Evolutionary conservation across 1,140 invertebrate genomes (phyloP), one percentile per base, ranked within the genome.

Genomic region (Aethina tumida): DNA sequence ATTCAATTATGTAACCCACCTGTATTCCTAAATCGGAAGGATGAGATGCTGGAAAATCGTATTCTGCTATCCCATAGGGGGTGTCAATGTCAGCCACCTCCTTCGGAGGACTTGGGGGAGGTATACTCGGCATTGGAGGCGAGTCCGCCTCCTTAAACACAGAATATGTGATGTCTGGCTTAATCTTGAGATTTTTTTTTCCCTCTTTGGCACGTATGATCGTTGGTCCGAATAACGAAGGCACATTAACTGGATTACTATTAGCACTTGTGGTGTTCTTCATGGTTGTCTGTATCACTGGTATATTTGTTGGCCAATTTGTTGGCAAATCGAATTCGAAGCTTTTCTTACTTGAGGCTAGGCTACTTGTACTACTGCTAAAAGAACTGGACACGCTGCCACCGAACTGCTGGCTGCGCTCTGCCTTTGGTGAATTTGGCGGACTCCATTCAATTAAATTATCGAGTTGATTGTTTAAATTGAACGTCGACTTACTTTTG

Each of bases 51-150:
- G 71, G 65, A 49, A 82, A 84, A 63, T 86, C 77, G 52, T 77
- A 87, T 2, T 84, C 58, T 4, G 81, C 82, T 33, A 85, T 69
- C 17, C 79, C 83, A 58, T 81, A 73, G 0, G 55, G 64, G 60
- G 55, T 68, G 41, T 43, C 47, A 33, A 47, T 50, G 19, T 62
- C 50, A 16, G 65, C 58, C 43, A 66, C 53, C 17, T 71, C 64
- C 20, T 67, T 54, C 0, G 81, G 79, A 5, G 77, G 79, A 9
- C 79, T 74, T 4, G 82, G 82, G 1, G 82, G 79, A 5, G 81
- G 80, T 34, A 79, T 69, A 10, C 69, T 70, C 4, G 82, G 82
- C 82, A 85, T 86, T 0, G 82, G 83, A 0, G 78, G 80, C 29
- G 82, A 84, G 4, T 32, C 27, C n/a, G n/a, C n/a, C n/a, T n/a